Evolutionary conservation across 2,888 invertebrate species (phyloP).

Genomic region (Mellilla xanthometata): DNA sequence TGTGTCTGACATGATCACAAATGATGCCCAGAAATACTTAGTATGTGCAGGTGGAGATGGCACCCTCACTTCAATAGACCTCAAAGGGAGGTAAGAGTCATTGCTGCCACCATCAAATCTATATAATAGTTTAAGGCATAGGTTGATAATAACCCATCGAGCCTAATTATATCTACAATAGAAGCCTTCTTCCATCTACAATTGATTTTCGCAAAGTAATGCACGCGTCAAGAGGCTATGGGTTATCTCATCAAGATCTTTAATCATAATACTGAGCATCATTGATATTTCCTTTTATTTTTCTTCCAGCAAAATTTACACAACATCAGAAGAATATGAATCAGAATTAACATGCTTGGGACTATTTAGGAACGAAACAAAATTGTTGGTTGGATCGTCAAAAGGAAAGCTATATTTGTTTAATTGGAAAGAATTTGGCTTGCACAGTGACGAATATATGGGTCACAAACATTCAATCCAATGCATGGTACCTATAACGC

Average conservation of each 20-base stretch:
- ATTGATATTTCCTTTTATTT: no score
- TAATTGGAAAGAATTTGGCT: constrained; percentile 97
- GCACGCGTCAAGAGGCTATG: no score
- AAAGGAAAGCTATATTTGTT: constrained; percentile 94
- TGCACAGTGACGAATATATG: constrained; percentile 93
- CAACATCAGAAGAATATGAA: constrained; percentile 95
- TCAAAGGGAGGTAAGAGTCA: constrained; percentile 84
- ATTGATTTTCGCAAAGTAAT: no score
- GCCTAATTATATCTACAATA: no score
- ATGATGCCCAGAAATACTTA: constrained; percentile 88
- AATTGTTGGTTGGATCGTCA: constrained; percentile 91
- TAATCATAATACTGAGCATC: no score
- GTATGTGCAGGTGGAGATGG: constrained; percentile 94
- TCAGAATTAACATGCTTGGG: constrained; percentile 94
- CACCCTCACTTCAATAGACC: constrained; percentile 92
- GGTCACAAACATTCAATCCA: constrained; percentile 91
- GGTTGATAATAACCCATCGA: no score
- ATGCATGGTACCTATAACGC: constrained; percentile 92
- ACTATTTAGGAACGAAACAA: constrained; percentile 90
- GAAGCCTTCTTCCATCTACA: no score
- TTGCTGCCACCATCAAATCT: not conserved
- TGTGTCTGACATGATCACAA: constrained; percentile 91
- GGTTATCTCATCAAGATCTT: no score
- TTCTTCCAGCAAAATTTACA: constrained; percentile 85
- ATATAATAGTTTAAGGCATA: no score